Conservation (phyloP, 2,888 invertebrate genomes). For the Anarsia innoxiella region DNA sequence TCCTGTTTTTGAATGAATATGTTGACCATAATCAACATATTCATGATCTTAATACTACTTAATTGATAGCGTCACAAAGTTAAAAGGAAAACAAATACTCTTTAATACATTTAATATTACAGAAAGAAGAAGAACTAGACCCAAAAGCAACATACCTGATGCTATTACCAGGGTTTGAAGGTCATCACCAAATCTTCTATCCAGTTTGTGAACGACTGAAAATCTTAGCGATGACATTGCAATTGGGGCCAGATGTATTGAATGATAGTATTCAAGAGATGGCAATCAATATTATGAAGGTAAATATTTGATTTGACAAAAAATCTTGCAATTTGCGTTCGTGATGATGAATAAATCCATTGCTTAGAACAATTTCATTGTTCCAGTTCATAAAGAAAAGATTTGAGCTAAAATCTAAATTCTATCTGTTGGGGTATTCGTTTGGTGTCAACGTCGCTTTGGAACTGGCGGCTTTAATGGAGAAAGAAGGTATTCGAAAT, state of each 20-base stretch:
- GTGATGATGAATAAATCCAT: too few species aligned
- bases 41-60: too few species aligned
- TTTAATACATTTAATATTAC: too few species aligned
- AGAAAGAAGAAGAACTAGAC: constrained; percentile 29
- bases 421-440: constrained; percentile 23
- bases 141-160: constrained; percentile 29
- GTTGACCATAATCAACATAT: too few species aligned
- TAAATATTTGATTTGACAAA: too few species aligned
- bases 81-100: too few species aligned
- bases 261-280: constrained; percentile 36
- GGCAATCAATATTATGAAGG: constrained; percentile 23
- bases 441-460: constrained; percentile 36
- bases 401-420: constrained; percentile 24
- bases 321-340: too few species aligned
- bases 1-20: too few species aligned
- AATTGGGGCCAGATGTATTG: constrained; percentile 26
- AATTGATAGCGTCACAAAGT: too few species aligned
- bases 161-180: constrained; percentile 47
- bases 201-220: constrained; percentile 34
- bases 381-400: constrained; percentile 21
- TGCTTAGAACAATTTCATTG: too few species aligned
- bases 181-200: constrained; percentile 32
- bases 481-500: constrained; percentile 43
- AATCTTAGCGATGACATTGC: constrained; percentile 32
- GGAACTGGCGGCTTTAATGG: constrained; percentile 40